These are phyloP conservation scores for Anthrax anthrax DNA, from an alignment of 2,888 invertebrate genomes.

Conservation along the genomic window DNA sequence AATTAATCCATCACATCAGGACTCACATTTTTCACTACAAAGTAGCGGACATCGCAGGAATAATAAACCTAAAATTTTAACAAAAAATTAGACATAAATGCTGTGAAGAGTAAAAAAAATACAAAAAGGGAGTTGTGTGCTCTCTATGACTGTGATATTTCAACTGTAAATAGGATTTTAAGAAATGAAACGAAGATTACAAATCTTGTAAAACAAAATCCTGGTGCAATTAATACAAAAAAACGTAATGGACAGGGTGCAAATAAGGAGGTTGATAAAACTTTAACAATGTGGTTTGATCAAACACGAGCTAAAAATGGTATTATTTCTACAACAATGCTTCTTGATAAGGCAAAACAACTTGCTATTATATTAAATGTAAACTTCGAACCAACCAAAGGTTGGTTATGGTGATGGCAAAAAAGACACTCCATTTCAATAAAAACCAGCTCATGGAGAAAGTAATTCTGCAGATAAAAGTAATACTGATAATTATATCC, in stretches of 20 bases:
- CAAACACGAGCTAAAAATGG: conserved; percentile 5
- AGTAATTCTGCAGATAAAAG: conserved; percentile 1
- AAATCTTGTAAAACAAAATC: too few relatives aligned
- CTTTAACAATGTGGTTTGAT: conserved; percentile 8
- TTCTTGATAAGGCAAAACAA: conserved; percentile 7
- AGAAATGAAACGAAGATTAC: too few relatives aligned
- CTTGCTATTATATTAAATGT: conserved; percentile 3
- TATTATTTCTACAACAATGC: conserved; percentile 1
- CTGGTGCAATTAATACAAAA: not conserved
- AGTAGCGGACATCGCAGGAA: too few relatives aligned
- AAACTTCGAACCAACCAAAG: conserved; percentile 4
- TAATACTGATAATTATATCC: not conserved
- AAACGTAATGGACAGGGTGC: not conserved
- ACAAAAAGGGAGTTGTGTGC: too few relatives aligned
- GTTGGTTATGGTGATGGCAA: conserved; percentile 10
- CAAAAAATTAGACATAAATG: too few relatives aligned
- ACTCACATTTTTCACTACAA: too few relatives aligned
- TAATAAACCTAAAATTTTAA: too few relatives aligned
- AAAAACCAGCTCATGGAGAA: conserved; percentile 4
- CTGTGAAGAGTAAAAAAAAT: too few relatives aligned
- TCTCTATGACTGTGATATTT: too few relatives aligned
- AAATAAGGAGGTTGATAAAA: conserved; percentile 2
- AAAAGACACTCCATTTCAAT: conserved; percentile 8
- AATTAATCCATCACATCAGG: too few relatives aligned
- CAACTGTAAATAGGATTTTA: too few relatives aligned